Conservation (phyloP, 1,140 invertebrate genomes). For the Idris sp. region DNA sequence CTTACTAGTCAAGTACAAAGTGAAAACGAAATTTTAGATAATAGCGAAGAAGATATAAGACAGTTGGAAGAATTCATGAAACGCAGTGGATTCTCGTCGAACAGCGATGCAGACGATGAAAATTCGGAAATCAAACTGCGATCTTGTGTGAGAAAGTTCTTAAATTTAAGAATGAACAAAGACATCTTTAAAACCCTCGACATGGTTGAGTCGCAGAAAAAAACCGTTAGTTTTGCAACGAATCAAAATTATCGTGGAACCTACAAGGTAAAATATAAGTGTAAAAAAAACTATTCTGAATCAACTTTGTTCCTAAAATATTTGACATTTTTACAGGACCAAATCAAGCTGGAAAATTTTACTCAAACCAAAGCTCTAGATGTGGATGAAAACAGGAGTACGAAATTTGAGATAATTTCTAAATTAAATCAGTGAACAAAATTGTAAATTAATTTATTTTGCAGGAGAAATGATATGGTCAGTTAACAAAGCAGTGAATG, state of each 20-base stretch:
- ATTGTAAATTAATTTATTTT: slow-evolving; percentile 40
- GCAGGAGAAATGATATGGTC: slow-evolving; percentile 82
- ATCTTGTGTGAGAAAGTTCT: slow-evolving; percentile 84
- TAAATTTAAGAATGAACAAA: slow-evolving; percentile 80
- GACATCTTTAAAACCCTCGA: slow-evolving; percentile 76
- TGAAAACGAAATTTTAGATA: slow-evolving; percentile 69
- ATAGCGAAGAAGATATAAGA: slow-evolving; percentile 81
- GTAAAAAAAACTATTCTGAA: slow-evolving; percentile 28
- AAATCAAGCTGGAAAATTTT: slow-evolving; percentile 52
- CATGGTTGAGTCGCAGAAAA: slow-evolving; percentile 83
- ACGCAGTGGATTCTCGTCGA: slow-evolving; percentile 84
- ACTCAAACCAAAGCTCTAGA: slow-evolving; percentile 63
- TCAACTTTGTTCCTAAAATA: too few species aligned
- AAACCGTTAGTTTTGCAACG: slow-evolving; percentile 85
- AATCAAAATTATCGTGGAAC: slow-evolving; percentile 81
- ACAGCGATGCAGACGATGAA: slow-evolving; percentile 83
- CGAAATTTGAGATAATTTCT: slow-evolving; percentile 9
- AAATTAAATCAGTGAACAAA: too few species aligned
- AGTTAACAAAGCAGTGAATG: slow-evolving; percentile 83
- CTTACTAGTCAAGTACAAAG: slow-evolving; percentile 57
- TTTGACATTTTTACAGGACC: slow-evolving; percentile 44
- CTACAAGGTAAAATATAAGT: too few species aligned
- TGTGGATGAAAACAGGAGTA: slow-evolving; percentile 73
- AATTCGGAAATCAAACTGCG: slow-evolving; percentile 83
- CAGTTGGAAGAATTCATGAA: slow-evolving; percentile 86